These are phyloP conservation scores for Anneissia japonica DNA, from an alignment of 35 echinoderm and acorn worm genomes.

Conservation along the genomic window DNA sequence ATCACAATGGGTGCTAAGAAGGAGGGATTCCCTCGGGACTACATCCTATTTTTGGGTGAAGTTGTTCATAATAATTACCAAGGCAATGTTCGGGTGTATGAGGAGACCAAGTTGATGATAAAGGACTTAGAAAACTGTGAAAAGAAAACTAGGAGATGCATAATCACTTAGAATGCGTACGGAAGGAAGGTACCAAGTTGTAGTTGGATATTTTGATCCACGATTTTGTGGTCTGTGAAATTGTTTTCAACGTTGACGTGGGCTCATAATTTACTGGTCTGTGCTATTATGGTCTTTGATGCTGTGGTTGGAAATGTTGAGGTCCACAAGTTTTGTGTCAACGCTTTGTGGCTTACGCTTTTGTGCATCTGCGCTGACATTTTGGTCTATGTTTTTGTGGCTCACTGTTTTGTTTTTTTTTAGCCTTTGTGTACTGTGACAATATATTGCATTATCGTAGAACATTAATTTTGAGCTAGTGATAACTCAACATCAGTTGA, in stretches of 20 bases:
- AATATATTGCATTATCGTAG: no score
- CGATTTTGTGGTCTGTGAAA: background rate
- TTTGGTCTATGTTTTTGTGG: no score
- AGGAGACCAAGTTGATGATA: constrained; percentile 18
- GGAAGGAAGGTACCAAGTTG: background rate
- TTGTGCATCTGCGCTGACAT: no score
- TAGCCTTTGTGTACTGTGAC: no score
- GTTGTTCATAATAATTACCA: constrained; percentile 42
- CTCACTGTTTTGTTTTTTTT: no score
- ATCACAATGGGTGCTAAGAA: constrained; percentile 32
- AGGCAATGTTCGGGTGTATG: constrained; percentile 17
- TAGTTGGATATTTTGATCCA: background rate
- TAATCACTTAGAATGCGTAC: background rate
- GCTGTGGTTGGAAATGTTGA: background rate
- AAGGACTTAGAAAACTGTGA: background rate
- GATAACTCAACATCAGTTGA: no score
- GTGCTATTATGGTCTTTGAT: background rate
- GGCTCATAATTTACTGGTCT: no score
- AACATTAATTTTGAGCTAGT: no score
- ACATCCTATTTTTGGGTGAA: background rate
- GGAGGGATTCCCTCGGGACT: constrained; percentile 21
- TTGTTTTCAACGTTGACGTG: no score
- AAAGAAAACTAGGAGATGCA: background rate
- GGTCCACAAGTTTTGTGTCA: no score
- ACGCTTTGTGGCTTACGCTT: no score